Percentiles rank a stretch among this genome's conserved stretches.
These are phyloP conservation scores for Yponomeuta malinellus DNA, from an alignment of 2,888 invertebrate species.

Conservation along the genomic window DNA sequence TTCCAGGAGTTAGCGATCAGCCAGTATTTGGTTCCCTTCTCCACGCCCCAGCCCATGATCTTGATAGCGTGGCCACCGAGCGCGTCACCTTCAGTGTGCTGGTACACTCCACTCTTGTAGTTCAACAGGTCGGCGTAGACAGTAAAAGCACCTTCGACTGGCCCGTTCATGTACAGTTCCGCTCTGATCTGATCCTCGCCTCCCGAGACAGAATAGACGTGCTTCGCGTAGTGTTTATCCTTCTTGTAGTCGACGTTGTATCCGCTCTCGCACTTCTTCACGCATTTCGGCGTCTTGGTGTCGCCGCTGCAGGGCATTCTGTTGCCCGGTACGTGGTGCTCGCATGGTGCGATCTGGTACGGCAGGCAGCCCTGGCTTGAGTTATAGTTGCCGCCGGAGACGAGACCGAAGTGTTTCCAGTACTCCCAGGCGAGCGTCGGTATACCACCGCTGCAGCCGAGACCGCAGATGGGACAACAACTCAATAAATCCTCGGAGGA, in stretches of 20 bases:
- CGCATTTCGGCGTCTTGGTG: slow-evolving; percentile 86
- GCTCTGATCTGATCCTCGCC: slow-evolving; percentile 82
- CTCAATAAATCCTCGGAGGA: slow-evolving; percentile 91
- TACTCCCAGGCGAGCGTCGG: slow-evolving; percentile 89
- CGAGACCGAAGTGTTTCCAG: slow-evolving; percentile 89
- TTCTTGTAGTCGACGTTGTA: slow-evolving; percentile 82
- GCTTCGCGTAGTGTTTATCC: slow-evolving; percentile 85
- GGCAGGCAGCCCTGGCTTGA: slow-evolving; percentile 90
- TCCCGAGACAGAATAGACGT: slow-evolving; percentile 76
- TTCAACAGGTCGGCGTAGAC: slow-evolving; percentile 89
- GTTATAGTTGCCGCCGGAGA: slow-evolving; percentile 89
- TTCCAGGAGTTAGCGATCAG: slow-evolving; percentile 96
- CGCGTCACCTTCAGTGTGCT: slow-evolving; percentile 81
- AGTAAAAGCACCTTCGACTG: slow-evolving; percentile 91
- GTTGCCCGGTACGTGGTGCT: slow-evolving; percentile 91
- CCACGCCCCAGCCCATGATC: slow-evolving; percentile 93
- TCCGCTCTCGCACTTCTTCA: slow-evolving; percentile 77
- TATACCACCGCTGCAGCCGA: slow-evolving; percentile 89
- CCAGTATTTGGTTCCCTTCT: slow-evolving; percentile 89
- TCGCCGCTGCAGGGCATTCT: slow-evolving; percentile 82
- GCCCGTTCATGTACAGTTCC: slow-evolving; percentile 91
- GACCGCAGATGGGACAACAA: slow-evolving; percentile 88
- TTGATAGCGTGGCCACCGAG: slow-evolving; percentile 93
- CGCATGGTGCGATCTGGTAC: slow-evolving; percentile 90
- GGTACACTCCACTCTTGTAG: slow-evolving; percentile 86